phyloP scores from a whole-genome alignment of 2,888 invertebrate genomes.

The Patella ulyssiponensis region DNA sequence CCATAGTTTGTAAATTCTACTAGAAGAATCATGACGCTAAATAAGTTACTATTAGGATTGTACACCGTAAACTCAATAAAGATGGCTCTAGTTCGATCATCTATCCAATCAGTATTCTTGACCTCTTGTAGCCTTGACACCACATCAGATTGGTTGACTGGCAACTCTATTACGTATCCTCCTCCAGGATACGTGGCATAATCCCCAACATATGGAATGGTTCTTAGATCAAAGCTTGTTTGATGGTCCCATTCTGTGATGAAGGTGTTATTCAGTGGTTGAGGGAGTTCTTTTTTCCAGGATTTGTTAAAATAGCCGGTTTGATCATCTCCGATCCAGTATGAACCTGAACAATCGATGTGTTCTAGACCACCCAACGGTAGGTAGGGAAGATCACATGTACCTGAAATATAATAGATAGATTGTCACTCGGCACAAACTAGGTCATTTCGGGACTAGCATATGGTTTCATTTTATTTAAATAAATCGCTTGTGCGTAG shows the following conservation, averaged over 20 bases:
- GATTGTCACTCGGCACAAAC: no score
- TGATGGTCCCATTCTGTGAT: constrained; percentile 43
- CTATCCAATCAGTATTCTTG: constrained; percentile 48
- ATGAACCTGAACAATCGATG: constrained; percentile 37
- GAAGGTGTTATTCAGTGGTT: neutral
- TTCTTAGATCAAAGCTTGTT: constrained; percentile 45
- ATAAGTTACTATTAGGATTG: constrained; percentile 52
- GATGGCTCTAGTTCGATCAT: constrained; percentile 47
- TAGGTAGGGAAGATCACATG: constrained; percentile 28
- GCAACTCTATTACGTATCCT: constrained; percentile 49
- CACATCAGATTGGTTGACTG: constrained; percentile 12
- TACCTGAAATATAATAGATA: constrained; percentile 13
- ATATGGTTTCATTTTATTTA: no score
- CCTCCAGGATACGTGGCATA: constrained; percentile 59
- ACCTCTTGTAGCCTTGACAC: constrained; percentile 28
- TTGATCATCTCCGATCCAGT: constrained; percentile 47
- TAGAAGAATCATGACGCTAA: constrained; percentile 48
- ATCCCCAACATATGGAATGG: constrained; percentile 44
- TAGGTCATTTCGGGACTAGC: no score
- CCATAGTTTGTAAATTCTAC: constrained; percentile 52
- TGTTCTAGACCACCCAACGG: neutral
- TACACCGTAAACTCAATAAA: constrained; percentile 53
- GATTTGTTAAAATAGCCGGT: constrained; percentile 36
- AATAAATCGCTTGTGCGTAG: no score
- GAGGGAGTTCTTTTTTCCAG: constrained; percentile 36